Conservation (phyloP, 2,113 vertebrate species). For the Mus spicilegus region DNA sequence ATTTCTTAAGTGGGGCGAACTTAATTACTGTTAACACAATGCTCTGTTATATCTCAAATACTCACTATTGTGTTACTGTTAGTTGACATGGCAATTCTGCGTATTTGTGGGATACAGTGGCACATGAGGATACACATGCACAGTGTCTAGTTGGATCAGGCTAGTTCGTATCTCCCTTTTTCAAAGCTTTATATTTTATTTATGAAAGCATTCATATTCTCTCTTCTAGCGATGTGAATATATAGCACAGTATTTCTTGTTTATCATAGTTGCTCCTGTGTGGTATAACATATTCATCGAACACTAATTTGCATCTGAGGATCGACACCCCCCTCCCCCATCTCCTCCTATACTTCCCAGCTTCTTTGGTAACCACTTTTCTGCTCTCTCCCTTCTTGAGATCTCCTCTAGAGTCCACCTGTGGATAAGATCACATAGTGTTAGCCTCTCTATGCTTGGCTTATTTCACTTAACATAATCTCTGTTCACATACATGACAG, state of each 20-base stretch:
- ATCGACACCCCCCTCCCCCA: too few species aligned
- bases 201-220: not conserved
- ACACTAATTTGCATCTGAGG: too few species aligned
- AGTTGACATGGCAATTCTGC: not conserved
- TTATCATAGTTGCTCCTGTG: not conserved
- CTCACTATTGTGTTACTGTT: not conserved
- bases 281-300: too few species aligned
- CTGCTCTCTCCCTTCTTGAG: not conserved
- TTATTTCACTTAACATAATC: not conserved
- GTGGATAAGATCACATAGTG: not conserved
- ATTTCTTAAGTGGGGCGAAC: not conserved
- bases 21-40: not conserved
- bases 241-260: not conserved
- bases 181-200: not conserved
- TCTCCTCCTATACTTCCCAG: not conserved
- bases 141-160: not conserved
- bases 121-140: not conserved
- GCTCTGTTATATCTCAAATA: not conserved
- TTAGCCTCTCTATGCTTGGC: not conserved
- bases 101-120: not conserved
- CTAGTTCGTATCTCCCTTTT: not conserved
- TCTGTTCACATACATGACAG: not conserved
- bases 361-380: not conserved
- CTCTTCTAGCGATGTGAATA: not conserved
- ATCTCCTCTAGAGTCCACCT: not conserved